phyloP scores from a whole-genome alignment of 2,888 invertebrate species.

The Geophilus truncorum region DNA sequence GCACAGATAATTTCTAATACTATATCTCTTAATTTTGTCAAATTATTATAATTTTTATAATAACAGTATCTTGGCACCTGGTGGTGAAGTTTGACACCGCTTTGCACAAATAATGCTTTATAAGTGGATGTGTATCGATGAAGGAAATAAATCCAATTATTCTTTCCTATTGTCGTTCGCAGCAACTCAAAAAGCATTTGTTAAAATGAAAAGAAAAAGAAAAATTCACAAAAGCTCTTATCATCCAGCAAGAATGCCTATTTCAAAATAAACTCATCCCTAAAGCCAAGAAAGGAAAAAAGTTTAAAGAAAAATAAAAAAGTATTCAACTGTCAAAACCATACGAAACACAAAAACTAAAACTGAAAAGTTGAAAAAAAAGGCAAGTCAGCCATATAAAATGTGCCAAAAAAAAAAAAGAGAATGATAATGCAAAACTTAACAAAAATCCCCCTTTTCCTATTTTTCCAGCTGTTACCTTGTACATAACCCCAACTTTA shows the following conservation, averaged over 20 bases:
- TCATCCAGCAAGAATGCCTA: background rate
- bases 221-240: background rate
- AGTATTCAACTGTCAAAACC: background rate
- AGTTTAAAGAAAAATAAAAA: background rate
- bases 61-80: no score
- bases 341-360: background rate
- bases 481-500: background rate
- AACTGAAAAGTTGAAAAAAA: background rate
- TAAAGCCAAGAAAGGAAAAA: background rate
- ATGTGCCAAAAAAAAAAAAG: background rate
- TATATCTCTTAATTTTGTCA: no score
- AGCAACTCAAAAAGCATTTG: background rate
- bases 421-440: background rate
- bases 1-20: background rate
- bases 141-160: background rate
- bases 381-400: background rate
- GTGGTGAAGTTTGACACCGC: no score
- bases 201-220: background rate
- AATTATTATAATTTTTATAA: no score
- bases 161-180: background rate
- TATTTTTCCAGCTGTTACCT: background rate
- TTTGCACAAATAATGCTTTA: no score
- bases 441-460: background rate
- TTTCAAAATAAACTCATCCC: background rate
- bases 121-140: no score